Percentiles rank a stretch among this genome's conserved stretches.
phyloP scores from a whole-genome alignment of 2,113 vertebrate genomes.

The Rhegmatorhina hoffmannsi region DNA sequence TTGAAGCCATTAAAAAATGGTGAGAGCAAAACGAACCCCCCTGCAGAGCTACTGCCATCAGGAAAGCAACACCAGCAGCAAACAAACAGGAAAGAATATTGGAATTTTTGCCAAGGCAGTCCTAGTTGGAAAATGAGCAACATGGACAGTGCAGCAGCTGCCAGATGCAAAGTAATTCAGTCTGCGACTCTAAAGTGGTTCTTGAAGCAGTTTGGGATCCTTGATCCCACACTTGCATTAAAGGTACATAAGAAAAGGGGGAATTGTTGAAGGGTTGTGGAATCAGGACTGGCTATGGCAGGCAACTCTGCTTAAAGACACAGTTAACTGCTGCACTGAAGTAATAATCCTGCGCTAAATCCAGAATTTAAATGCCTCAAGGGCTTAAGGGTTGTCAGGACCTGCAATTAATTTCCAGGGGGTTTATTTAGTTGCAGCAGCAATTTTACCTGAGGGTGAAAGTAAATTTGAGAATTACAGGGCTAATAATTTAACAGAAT shows the following conservation, averaged over 20 bases:
- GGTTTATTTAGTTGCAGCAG: constrained; percentile 51
- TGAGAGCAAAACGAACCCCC: neutral
- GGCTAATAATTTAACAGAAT: constrained; percentile 46
- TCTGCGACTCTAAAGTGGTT: neutral
- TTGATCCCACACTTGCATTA: neutral
- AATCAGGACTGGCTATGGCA: neutral
- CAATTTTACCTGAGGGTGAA: constrained; percentile 47
- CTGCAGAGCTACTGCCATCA: neutral
- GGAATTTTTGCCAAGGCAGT: neutral
- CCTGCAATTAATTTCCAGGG: constrained; percentile 18
- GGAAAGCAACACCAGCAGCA: neutral
- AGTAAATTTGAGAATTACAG: constrained; percentile 51
- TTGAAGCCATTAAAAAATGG: neutral
- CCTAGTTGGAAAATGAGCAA: neutral
- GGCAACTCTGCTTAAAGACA: constrained; percentile 18
- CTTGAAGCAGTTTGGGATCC: neutral
- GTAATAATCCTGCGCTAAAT: constrained; percentile 63
- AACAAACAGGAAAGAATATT: neutral
- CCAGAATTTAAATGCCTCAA: constrained; percentile 61
- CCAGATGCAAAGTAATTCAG: neutral
- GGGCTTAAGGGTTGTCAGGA: constrained; percentile 38
- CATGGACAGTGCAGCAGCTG: neutral
- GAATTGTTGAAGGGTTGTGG: neutral
- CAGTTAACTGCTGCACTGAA: constrained; percentile 26
- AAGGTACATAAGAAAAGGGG: neutral